Conservation (phyloP, 2,888 invertebrate species). For the Troides helena region DNA sequence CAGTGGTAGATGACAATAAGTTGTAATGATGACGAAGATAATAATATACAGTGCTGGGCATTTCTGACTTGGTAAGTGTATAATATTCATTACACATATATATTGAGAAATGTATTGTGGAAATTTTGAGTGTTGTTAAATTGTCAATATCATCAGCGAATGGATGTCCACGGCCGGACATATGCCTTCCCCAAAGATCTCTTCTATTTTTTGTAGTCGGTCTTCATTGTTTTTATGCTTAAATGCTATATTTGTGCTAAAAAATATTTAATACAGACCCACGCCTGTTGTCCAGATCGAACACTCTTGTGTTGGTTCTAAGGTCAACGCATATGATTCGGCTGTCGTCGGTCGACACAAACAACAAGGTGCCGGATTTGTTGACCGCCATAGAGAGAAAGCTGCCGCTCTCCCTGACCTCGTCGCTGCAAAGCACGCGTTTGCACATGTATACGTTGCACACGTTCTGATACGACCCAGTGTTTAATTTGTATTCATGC, state of each 20-base stretch:
- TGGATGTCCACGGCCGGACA: no score
- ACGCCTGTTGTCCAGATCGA: constrained; percentile 68
- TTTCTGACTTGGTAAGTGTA: no score
- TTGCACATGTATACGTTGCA: constrained; percentile 48
- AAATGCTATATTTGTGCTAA: no score
- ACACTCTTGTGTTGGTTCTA: constrained; percentile 56
- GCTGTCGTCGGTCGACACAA: constrained; percentile 69
- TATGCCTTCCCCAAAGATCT: no score
- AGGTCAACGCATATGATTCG: constrained; percentile 66
- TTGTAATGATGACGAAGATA: no score
- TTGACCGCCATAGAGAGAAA: constrained; percentile 66
- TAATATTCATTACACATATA: no score
- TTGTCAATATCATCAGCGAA: no score
- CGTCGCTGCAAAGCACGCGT: constrained; percentile 51
- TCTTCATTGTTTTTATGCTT: no score
- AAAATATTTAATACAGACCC: constrained; percentile 49
- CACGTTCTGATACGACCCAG: constrained; percentile 42
- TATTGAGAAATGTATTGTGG: no score
- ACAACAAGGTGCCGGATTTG: constrained; percentile 63
- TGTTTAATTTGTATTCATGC: constrained; percentile 53
- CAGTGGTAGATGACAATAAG: background rate
- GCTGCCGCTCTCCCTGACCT: constrained; percentile 54
- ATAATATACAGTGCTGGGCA: no score
- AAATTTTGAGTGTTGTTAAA: no score
- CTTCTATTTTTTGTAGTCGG: no score